phyloP scores from a whole-genome alignment of 2,113 vertebrate genomes.

The Boleophthalmus pectinirostris region DNA sequence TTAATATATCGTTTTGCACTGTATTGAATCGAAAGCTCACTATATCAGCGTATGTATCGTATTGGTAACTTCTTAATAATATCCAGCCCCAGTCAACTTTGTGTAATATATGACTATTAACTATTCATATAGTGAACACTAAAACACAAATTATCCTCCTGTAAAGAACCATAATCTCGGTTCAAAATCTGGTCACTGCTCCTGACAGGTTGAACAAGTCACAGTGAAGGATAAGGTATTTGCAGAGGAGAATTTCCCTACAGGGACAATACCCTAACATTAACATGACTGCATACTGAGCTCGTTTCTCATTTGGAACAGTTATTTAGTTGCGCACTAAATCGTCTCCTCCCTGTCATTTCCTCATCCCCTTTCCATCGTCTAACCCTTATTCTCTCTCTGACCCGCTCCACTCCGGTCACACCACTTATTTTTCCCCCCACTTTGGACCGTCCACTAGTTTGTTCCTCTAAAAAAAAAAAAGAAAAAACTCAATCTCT shows the following conservation, averaged over 20 bases:
- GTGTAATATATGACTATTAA: too few species aligned
- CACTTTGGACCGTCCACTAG: slow-evolving; percentile 48
- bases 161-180: too few species aligned
- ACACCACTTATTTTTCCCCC: neutral
- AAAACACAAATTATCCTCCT: too few species aligned
- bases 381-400: slow-evolving; percentile 41
- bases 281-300: neutral
- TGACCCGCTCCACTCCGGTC: slow-evolving; percentile 41
- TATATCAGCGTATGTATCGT: too few species aligned
- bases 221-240: neutral
- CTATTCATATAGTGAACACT: too few species aligned
- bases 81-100: too few species aligned
- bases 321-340: neutral
- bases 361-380: slow-evolving; percentile 69
- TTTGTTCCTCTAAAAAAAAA: slow-evolving; percentile 61
- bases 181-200: neutral
- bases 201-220: neutral
- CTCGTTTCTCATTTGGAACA: neutral
- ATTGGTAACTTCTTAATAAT: too few species aligned
- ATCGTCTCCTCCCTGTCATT: slow-evolving; percentile 58
- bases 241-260: neutral
- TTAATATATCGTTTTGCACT: too few species aligned
- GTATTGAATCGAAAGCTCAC: too few species aligned
- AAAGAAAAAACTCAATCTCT: slow-evolving; percentile 42
- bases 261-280: neutral